Percentiles rank a stretch among this genome's conserved stretches.
phyloP scores from a whole-genome alignment of 2,888 invertebrate genomes.

The Cynaeus angustus region DNA sequence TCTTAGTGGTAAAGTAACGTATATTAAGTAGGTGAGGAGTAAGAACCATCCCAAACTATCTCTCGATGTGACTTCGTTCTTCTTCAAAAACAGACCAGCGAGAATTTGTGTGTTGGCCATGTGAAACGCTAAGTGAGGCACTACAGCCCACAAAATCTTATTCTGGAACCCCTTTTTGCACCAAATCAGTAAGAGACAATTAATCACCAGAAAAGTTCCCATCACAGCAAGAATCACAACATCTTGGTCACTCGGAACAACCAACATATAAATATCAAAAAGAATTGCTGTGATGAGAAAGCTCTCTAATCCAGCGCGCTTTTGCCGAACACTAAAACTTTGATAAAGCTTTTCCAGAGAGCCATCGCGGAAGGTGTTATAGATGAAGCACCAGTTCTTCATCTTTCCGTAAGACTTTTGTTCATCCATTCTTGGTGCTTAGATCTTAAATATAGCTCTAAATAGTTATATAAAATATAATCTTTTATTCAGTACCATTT shows the following conservation, averaged over 20 bases:
- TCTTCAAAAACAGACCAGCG: constrained; percentile 77
- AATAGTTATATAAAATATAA: constrained; percentile 16
- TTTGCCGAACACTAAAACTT: constrained; percentile 82
- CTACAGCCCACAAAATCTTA: constrained; percentile 73
- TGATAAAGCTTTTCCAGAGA: constrained; percentile 82
- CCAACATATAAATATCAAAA: constrained; percentile 78
- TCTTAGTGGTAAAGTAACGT: constrained; percentile 82
- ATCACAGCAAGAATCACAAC: constrained; percentile 67
- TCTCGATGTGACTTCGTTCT: constrained; percentile 75
- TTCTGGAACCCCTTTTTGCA: constrained; percentile 65
- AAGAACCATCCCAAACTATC: constrained; percentile 84
- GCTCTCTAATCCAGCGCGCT: constrained; percentile 81
- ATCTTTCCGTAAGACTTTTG: constrained; percentile 66
- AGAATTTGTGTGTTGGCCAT: constrained; percentile 78
- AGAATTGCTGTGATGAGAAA: constrained; percentile 80
- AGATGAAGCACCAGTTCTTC: constrained; percentile 61
- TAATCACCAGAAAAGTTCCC: constrained; percentile 68
- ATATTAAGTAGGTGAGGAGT: constrained; percentile 82
- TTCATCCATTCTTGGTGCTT: constrained; percentile 61
- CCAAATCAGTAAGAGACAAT: constrained; percentile 69
- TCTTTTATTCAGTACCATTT: constrained; percentile 1
- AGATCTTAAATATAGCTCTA: neutral
- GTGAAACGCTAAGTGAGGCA: constrained; percentile 80
- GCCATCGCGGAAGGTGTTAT: constrained; percentile 75
- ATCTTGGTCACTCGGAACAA: constrained; percentile 74